Base-by-base conservation (phyloP, 2,797 vertebrate species). In the Neomorphus geoffroyi region DNA sequence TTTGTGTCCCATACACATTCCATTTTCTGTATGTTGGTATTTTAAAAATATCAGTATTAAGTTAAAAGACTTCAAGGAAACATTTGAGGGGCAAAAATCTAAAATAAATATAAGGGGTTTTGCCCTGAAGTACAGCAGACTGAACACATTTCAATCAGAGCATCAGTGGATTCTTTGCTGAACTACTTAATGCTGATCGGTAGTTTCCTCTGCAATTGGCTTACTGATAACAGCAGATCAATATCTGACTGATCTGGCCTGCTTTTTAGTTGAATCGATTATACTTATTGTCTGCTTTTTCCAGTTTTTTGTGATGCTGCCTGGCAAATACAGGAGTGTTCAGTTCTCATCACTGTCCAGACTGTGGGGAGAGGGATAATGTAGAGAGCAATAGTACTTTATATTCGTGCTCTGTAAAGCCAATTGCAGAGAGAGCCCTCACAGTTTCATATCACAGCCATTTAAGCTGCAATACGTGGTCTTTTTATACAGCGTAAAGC, bases 51-150 rank as follows among this genome's bases (percentile, higher is more conserved):
- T 83, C 94, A 97, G 92, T 86, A 93, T 14, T 2, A 71, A 71
- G 8, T 70, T 86, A 93, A 90, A 92, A 67, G 5, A 73, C 32
- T 74, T 92, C 50, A 88, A 64, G 46, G 94, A 94, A 96, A 81
- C 5, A 85, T 79, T 90, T 89, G 80, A 87, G 65, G 54, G 70
- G 51, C 26, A 86, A 80, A 67, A 30, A 8, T 91, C 83, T 88
- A 70, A 73, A 86, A 58, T 46, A 91, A 61, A 57, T 74, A 17
- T 30, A 73, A 60, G 67, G 35, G 46, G 17, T 33, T 88, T 79
- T 91, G 60, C 66, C 66, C 30, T 13, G 12, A 90, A 85, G 46
- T 88, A 57, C 48, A 71, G 30, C 32, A 93, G 54, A 17, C 0
- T 64, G 14, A 57, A 77, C 26, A 54, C n/a, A 87, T 75, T 64